These are phyloP conservation scores for Stomatorhinus ivindoensis DNA, from an alignment of 2,113 vertebrate species.

Conservation along the genomic window DNA sequence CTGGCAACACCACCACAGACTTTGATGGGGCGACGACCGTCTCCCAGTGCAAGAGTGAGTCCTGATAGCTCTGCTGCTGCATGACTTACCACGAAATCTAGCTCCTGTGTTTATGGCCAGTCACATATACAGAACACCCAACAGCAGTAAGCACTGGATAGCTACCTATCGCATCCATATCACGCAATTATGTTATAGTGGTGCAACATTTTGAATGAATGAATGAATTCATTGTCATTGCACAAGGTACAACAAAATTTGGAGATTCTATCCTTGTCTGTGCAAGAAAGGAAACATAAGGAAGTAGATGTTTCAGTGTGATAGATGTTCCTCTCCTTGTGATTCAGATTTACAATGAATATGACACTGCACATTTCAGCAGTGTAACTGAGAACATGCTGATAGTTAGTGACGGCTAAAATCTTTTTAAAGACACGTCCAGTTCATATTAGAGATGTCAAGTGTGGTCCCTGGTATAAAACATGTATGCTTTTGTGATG, in stretches of 20 bases:
- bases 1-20: conserved; percentile 92
- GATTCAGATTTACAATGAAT: neutral
- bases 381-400: neutral
- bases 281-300: neutral
- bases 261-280: neutral
- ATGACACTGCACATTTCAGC: neutral
- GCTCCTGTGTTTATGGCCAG: neutral
- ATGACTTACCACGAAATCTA: neutral
- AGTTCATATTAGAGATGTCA: neutral
- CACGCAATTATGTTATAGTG: neutral
- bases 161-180: neutral
- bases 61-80: neutral
- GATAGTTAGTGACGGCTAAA: neutral
- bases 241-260: neutral
- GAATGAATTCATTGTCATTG: neutral
- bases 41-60: conserved; percentile 93
- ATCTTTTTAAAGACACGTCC: neutral
- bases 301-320: neutral
- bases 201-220: neutral
- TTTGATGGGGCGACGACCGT: conserved; percentile 92
- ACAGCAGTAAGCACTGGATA: neutral
- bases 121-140: neutral
- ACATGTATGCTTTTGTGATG: neutral
- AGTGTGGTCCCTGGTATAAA: neutral
- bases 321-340: neutral